Evolutionary conservation across 1,140 invertebrate genomes (phyloP).

Genomic region (Calephelis nemesis): DNA sequence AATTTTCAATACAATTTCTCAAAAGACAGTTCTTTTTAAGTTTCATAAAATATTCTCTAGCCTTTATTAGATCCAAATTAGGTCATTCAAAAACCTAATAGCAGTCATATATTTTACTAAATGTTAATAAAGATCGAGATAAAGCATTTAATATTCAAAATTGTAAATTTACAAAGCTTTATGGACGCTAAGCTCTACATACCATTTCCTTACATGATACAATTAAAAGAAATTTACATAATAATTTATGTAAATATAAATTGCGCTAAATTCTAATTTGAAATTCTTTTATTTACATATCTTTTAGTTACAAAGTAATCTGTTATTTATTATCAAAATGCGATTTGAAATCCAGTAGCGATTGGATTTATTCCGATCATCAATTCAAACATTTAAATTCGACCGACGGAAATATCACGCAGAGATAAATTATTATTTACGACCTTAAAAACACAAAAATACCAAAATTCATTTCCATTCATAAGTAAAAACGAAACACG

Average conservation of each 20-base stretch:
- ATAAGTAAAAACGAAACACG: slow-evolving; percentile 61
- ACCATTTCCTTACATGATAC: neutral
- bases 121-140: no score
- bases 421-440: slow-evolving; percentile 75
- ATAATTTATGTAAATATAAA: slow-evolving; percentile 1
- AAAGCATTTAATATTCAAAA: no score
- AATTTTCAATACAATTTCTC: no score
- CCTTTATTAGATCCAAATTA: no score
- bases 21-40: no score
- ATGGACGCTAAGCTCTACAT: neutral
- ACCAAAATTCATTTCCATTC: slow-evolving; percentile 77
- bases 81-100: no score
- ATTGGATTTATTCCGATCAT: slow-evolving; percentile 44
- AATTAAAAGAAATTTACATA: slow-evolving; percentile 14
- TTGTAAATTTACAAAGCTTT: no score
- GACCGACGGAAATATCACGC: slow-evolving; percentile 73
- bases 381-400: slow-evolving; percentile 65
- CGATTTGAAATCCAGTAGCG: slow-evolving; percentile 67
- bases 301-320: slow-evolving; percentile 39
- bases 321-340: slow-evolving; percentile 46
- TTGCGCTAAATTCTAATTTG: slow-evolving; percentile 23
- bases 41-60: no score
- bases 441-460: slow-evolving; percentile 71
- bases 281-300: slow-evolving; percentile 28
- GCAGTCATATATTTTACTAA: no score